Conservation (phyloP, 2,888 invertebrate species). For the Ichneumoninae sp. region DNA sequence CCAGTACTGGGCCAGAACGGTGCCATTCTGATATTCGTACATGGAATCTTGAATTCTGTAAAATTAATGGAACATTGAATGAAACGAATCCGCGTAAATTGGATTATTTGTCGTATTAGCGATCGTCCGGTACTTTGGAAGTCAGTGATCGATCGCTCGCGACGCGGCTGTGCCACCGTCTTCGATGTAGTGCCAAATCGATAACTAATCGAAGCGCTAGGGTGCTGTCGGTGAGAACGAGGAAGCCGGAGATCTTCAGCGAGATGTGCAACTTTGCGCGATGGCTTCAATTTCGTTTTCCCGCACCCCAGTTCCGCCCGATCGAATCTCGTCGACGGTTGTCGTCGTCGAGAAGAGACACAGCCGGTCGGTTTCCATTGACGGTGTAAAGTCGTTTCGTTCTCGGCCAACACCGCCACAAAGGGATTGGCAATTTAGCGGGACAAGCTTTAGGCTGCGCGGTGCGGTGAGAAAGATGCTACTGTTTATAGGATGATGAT, state of each 20-base stretch:
- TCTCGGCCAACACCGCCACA: conserved; percentile 63
- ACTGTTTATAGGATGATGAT: conserved; percentile 13
- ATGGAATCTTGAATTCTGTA: neutral
- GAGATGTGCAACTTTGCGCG: conserved; percentile 6
- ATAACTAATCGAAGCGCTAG: conserved; percentile 19
- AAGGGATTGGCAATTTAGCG: conserved; percentile 74
- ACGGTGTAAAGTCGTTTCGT: conserved; percentile 74
- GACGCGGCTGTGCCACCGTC: neutral
- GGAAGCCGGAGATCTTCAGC: conserved; percentile 15
- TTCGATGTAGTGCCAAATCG: conserved; percentile 6
- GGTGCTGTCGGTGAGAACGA: neutral
- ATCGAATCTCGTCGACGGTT: conserved; percentile 62
- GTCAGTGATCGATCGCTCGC: conserved; percentile 3
- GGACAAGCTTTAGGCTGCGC: conserved; percentile 59
- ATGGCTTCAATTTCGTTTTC: conserved; percentile 54
- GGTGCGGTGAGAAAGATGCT: conserved; percentile 10
- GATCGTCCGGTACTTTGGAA: conserved; percentile 10
- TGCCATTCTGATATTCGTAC: no score
- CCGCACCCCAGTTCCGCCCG: conserved; percentile 28
- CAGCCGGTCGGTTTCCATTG: conserved; percentile 78
- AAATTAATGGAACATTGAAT: neutral
- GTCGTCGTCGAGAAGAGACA: conserved; percentile 69
- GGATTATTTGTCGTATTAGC: neutral
- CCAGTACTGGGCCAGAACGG: no score
- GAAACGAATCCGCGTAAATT: neutral